Percentiles rank a stretch among this genome's conserved stretches.
These are phyloP conservation scores for Chelmon rostratus DNA, from an alignment of 2,797 vertebrate species.

Conservation along the genomic window DNA sequence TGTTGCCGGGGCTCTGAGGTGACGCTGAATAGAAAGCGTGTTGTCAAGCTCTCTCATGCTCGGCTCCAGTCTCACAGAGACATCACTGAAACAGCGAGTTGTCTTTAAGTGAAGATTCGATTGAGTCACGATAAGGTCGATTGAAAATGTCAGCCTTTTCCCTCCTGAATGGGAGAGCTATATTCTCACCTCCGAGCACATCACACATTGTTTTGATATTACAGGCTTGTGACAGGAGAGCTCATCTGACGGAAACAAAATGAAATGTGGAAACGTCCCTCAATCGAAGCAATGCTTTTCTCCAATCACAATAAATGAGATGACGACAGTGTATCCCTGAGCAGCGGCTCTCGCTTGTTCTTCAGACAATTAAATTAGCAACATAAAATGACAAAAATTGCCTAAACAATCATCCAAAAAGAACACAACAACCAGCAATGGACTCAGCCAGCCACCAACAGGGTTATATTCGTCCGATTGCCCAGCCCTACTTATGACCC, in stretches of 20 bases:
- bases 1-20: conserved; percentile 26
- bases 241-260: background rate
- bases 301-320: background rate
- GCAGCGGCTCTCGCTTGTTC: no score
- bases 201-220: background rate
- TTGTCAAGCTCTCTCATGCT: conserved; percentile 12
- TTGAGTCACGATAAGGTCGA: background rate
- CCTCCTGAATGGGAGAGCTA: background rate
- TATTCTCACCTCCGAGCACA: background rate
- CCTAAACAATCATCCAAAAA: no score
- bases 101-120: background rate
- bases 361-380: no score
- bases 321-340: no score
- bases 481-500: no score
- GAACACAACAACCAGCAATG: no score
- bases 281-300: background rate
- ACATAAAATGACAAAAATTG: no score
- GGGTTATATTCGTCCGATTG: no score
- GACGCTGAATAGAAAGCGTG: conserved; percentile 15
- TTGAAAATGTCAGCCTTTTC: background rate
- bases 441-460: no score
- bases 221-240: background rate
- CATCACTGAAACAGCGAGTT: background rate
- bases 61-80: conserved; percentile 5
- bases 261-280: background rate